These are phyloP conservation scores for Chirona hameri DNA, from an alignment of 2,888 invertebrate genomes.

Conservation along the genomic window DNA sequence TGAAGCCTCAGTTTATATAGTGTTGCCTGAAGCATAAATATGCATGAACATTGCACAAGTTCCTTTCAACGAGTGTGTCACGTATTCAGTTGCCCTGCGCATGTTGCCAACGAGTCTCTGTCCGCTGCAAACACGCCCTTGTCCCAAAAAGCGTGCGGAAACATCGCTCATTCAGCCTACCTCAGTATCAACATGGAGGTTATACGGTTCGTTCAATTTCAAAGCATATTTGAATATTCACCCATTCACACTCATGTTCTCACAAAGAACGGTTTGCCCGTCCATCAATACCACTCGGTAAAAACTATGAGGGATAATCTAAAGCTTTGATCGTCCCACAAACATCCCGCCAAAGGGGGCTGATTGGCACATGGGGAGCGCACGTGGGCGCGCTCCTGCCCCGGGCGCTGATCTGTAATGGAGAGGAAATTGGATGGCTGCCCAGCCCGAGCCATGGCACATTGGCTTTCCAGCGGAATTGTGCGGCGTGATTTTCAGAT, in stretches of 20 bases:
- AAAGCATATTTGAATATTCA: not conserved
- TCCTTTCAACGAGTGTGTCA: too few relatives aligned
- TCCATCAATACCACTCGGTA: not conserved
- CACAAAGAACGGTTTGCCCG: not conserved
- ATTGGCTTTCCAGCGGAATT: not conserved
- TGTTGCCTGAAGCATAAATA: not conserved
- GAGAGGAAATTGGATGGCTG: not conserved
- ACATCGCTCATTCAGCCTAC: too few relatives aligned
- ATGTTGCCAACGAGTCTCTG: too few relatives aligned
- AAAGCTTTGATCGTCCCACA: not conserved
- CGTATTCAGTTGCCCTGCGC: too few relatives aligned
- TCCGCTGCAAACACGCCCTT: too few relatives aligned
- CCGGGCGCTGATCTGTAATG: not conserved
- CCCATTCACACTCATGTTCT: not conserved
- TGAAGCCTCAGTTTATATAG: not conserved
- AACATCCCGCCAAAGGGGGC: not conserved
- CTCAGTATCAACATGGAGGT: too few relatives aligned
- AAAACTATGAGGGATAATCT: not conserved
- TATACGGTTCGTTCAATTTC: not conserved
- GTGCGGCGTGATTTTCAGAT: not conserved
- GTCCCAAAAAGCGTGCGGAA: too few relatives aligned
- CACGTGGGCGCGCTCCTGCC: not conserved
- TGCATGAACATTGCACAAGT: not conserved
- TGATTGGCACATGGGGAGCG: not conserved
- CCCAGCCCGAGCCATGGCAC: not conserved